phyloP scores from a whole-genome alignment of 2,888 invertebrate genomes.

The Odontothrips loti region DNA sequence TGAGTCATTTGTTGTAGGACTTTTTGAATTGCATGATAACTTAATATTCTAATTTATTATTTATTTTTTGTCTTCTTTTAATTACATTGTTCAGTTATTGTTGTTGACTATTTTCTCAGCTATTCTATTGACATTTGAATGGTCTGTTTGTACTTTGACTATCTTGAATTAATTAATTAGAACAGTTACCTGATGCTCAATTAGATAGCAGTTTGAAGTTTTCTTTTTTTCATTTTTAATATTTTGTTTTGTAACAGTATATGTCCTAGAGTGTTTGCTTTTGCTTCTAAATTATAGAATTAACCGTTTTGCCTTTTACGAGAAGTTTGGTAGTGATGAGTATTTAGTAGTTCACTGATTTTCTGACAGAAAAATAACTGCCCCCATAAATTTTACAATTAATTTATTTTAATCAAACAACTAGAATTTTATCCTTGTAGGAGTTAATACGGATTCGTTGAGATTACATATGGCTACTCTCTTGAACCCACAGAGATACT shows the following conservation, averaged over 20 bases:
- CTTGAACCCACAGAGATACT: too few relatives aligned
- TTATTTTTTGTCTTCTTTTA: neutral
- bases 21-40: neutral
- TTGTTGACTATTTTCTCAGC: neutral
- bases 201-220: too few relatives aligned
- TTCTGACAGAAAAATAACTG: too few relatives aligned
- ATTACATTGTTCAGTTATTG: neutral
- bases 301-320: slow-evolving; percentile 18
- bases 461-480: too few relatives aligned
- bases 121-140: neutral
- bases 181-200: too few relatives aligned
- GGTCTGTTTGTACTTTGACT: too few relatives aligned
- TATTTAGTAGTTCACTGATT: slow-evolving; percentile 12
- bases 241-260: too few relatives aligned
- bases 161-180: too few relatives aligned
- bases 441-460: too few relatives aligned
- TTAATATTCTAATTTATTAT: neutral
- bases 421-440: too few relatives aligned
- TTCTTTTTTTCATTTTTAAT: too few relatives aligned
- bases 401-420: neutral
- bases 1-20: too few relatives aligned
- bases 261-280: neutral
- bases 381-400: neutral
- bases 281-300: neutral
- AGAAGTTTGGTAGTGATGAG: slow-evolving; percentile 13